Evolutionary conservation across 2,888 invertebrate species (phyloP).

Genomic region (Polydesmus complanatus): DNA sequence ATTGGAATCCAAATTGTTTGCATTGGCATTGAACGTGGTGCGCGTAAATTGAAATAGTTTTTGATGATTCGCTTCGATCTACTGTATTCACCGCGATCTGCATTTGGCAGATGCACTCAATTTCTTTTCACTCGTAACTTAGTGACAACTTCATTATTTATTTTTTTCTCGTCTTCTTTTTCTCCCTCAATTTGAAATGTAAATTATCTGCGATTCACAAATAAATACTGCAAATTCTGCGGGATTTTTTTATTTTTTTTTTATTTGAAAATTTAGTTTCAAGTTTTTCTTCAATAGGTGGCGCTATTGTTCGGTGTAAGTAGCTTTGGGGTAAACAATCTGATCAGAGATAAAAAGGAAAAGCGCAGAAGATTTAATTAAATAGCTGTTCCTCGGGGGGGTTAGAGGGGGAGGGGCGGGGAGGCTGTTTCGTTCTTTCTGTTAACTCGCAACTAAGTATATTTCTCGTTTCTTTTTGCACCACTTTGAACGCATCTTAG

Average conservation of each 20-base stretch:
- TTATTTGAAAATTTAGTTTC: not conserved
- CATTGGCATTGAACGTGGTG: no score
- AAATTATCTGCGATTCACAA: not conserved
- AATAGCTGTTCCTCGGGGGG: not conserved
- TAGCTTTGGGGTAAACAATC: not conserved
- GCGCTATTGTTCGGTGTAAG: not conserved
- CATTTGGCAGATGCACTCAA: no score
- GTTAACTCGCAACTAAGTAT: not conserved
- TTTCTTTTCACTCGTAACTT: no score
- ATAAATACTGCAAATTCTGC: not conserved
- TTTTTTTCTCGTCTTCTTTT: no score
- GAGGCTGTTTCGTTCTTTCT: not conserved
- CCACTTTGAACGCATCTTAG: no score
- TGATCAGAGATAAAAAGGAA: not conserved
- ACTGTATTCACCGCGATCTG: no score
- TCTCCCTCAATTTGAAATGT: no score
- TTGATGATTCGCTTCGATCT: no score
- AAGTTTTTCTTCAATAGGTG: not conserved
- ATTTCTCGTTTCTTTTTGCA: not conserved
- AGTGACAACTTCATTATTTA: no score
- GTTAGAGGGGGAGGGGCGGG: no score
- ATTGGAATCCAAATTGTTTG: no score
- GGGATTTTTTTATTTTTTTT: not conserved
- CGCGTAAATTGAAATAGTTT: no score
- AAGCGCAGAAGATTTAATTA: not conserved